Evolutionary conservation across 2,797 vertebrate genomes (phyloP).

Genomic region (Malacoctenus gilli): DNA sequence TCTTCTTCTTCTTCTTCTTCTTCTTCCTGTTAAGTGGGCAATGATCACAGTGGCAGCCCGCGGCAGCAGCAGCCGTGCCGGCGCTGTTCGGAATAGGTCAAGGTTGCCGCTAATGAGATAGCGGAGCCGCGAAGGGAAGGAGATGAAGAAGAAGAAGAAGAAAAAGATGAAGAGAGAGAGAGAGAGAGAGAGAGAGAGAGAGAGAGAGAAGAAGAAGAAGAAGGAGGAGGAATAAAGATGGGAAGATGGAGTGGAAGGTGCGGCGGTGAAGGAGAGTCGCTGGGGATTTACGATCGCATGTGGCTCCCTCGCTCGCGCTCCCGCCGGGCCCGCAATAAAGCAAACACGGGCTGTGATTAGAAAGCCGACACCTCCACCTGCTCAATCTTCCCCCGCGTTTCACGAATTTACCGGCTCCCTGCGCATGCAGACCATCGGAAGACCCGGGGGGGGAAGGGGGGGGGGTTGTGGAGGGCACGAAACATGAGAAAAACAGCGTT

Average conservation of each 20-base stretch:
- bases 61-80: constrained; percentile 21
- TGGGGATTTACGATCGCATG: constrained; percentile 52
- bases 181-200: too few species aligned
- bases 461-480: constrained; percentile 18
- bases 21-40: constrained; percentile 16
- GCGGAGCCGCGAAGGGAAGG: constrained; percentile 7
- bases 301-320: constrained; percentile 34
- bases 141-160: constrained; percentile 18
- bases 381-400: too few species aligned
- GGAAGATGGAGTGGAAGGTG: constrained; percentile 1
- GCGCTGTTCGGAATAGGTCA: constrained; percentile 53
- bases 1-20: not conserved
- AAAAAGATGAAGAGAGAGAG: constrained; percentile 19
- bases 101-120: constrained; percentile 66
- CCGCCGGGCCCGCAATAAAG: constrained; percentile 49
- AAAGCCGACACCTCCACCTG: constrained; percentile 47
- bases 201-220: not conserved
- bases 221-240: constrained; percentile 36
- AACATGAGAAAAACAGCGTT: constrained; percentile 31
- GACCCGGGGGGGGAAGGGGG: not conserved
- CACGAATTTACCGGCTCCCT: constrained; percentile 53
- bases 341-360: constrained; percentile 67
- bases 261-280: constrained; percentile 11
- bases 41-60: constrained; percentile 29
- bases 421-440: constrained; percentile 24